Percentiles rank a stretch among this genome's conserved stretches.
These are phyloP conservation scores for Mesorhabditis sp. DNA, from an alignment of 2,888 invertebrate species.

Conservation along the genomic window DNA sequence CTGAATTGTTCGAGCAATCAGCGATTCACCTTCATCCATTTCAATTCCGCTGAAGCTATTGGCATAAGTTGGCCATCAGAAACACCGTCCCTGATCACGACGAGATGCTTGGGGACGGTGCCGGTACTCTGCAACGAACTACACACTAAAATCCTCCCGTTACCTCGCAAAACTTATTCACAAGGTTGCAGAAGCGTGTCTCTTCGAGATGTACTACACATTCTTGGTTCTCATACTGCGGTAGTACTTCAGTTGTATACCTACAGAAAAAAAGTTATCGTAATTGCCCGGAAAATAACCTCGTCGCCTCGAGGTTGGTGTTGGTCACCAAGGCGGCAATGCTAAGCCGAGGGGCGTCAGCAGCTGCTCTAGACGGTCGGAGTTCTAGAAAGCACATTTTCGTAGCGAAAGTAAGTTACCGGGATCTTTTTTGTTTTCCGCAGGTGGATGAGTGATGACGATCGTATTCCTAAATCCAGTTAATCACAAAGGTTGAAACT, in stretches of 20 bases:
- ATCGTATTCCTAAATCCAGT: too few species aligned
- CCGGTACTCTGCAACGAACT: constrained; percentile 18
- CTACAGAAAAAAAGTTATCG: constrained; percentile 10
- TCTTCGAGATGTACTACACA: constrained; percentile 15
- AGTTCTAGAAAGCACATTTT: background rate
- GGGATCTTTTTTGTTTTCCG: too few species aligned
- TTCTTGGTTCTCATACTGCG: constrained; percentile 19
- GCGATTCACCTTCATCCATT: constrained; percentile 11
- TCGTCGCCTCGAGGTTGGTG: constrained; percentile 23
- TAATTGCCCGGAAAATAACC: constrained; percentile 8
- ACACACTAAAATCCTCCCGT: background rate
- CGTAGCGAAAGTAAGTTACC: background rate
- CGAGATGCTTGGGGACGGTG: constrained; percentile 23
- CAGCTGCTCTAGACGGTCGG: constrained; percentile 16
- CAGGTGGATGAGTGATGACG: constrained; percentile 36
- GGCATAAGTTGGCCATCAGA: constrained; percentile 31
- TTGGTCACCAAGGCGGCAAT: constrained; percentile 32
- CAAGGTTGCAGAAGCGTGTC: constrained; percentile 13
- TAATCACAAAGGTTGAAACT: too few species aligned
- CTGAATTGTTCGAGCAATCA: background rate
- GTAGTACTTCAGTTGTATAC: constrained; percentile 13
- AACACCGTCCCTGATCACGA: constrained; percentile 37
- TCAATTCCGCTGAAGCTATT: constrained; percentile 16
- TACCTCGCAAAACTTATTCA: constrained; percentile 13
- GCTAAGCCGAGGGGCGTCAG: constrained; percentile 8